Percentiles rank a stretch among this genome's conserved stretches.
Evolutionary conservation across 2,888 invertebrate species (phyloP).

Genomic region (Xanthia togata): DNA sequence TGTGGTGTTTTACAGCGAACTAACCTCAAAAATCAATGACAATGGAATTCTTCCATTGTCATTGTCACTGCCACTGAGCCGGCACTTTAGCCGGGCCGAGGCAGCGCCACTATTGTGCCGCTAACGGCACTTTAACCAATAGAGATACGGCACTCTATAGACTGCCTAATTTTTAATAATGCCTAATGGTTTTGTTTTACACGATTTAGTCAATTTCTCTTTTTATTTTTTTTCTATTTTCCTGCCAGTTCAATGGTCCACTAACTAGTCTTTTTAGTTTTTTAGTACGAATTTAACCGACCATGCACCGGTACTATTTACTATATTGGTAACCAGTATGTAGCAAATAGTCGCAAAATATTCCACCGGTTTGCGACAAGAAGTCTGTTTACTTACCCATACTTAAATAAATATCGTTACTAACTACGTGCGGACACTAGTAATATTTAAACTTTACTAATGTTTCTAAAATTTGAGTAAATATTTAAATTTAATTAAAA

Average conservation of each 20-base stretch:
- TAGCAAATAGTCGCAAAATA: slow-evolving; percentile 45
- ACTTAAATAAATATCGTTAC: slow-evolving; percentile 54
- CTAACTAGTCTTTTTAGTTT: not conserved
- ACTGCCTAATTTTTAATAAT: no score
- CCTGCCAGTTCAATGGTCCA: not conserved
- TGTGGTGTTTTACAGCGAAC: no score
- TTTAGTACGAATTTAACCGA: not conserved
- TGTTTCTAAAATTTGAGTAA: slow-evolving; percentile 36
- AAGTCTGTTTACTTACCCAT: slow-evolving; percentile 43
- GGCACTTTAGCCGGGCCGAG: no score
- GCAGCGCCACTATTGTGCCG: no score
- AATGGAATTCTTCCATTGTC: no score
- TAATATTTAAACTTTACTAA: slow-evolving; percentile 47
- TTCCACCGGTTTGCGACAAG: slow-evolving; percentile 29
- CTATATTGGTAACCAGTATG: slow-evolving; percentile 11
- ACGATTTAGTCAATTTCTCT: no score
- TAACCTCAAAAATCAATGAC: no score
- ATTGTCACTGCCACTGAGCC: no score
- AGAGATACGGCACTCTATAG: no score
- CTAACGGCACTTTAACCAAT: no score
- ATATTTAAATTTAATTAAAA: slow-evolving; percentile 33
- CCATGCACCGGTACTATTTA: not conserved
- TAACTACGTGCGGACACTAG: slow-evolving; percentile 30
- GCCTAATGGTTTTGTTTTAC: no score
- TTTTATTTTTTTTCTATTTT: not conserved